Percentiles rank a stretch among this genome's conserved stretches.
Conservation (phyloP, 1,140 invertebrate genomes). For the Drosophila seguyi region DNA sequence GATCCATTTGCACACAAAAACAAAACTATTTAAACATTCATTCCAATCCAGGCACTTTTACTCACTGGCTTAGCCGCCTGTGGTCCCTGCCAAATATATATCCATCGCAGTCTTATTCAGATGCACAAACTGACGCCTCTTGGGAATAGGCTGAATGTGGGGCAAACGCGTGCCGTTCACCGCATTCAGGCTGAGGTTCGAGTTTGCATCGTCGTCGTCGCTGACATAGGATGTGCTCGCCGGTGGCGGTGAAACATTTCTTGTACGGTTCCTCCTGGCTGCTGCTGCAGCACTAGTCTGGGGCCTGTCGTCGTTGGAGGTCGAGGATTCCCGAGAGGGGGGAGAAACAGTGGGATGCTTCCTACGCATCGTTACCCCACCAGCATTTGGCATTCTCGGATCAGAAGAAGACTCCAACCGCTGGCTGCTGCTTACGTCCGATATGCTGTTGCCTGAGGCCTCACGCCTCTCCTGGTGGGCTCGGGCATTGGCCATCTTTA, state of each 20-base stretch:
- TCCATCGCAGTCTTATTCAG: constrained; percentile 46
- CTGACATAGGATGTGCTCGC: neutral
- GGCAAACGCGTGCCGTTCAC: constrained; percentile 68
- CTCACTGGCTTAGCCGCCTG: constrained; percentile 44
- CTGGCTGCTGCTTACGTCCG: constrained; percentile 55
- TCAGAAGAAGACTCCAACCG: neutral
- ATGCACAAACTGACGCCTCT: constrained; percentile 36
- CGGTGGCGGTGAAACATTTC: no score
- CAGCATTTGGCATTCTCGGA: neutral
- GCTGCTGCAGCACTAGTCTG: constrained; percentile 4
- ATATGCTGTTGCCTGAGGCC: constrained; percentile 11
- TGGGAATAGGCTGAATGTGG: constrained; percentile 64
- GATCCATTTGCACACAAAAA: neutral
- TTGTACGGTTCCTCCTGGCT: neutral
- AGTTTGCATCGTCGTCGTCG: constrained; percentile 54
- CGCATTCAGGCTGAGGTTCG: constrained; percentile 61
- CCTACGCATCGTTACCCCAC: neutral
- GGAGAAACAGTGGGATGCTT: neutral
- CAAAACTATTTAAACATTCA: neutral
- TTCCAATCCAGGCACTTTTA: neutral
- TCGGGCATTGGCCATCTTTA: constrained; percentile 22
- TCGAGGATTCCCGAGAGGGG: neutral
- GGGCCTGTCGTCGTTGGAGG: neutral
- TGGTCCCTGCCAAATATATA: constrained; percentile 66
- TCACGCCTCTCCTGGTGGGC: neutral